A percentile compares a stretch with the other conserved stretches of the same genome.
Evolutionary conservation across 1,140 invertebrate species (phyloP).

Genomic region (Rhopalosiphum maidis): DNA sequence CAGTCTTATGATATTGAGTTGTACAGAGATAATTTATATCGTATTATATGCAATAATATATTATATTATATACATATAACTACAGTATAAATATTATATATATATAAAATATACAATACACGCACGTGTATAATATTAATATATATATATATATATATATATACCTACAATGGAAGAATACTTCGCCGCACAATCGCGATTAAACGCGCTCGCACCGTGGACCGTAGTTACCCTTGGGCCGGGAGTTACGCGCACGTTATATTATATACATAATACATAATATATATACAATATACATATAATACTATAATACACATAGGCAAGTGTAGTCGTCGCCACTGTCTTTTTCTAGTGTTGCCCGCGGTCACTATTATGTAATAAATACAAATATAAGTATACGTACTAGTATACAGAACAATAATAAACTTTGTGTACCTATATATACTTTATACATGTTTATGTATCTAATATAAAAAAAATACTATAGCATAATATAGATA

Average conservation of each 20-base stretch:
- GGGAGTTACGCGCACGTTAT: neutral
- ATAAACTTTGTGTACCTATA: neutral
- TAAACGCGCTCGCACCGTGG: neutral
- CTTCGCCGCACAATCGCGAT: neutral
- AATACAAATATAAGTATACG: neutral
- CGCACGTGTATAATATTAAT: neutral
- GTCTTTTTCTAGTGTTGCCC: neutral
- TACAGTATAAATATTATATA: neutral
- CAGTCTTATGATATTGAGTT: neutral
- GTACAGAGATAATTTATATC: neutral
- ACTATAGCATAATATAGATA: neutral
- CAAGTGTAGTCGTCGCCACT: neutral
- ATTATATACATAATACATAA: neutral
- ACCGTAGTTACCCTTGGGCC: constrained; percentile 29
- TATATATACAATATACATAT: neutral
- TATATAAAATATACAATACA: neutral
- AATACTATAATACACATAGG: neutral
- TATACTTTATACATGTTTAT: neutral
- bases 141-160: neutral
- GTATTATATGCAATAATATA: neutral
- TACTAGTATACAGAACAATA: neutral
- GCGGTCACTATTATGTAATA: neutral
- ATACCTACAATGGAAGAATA: neutral
- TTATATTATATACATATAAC: neutral
- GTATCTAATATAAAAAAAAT: neutral